phyloP scores from a whole-genome alignment of 1,140 invertebrate species.

The Sesamia nonagrioides region DNA sequence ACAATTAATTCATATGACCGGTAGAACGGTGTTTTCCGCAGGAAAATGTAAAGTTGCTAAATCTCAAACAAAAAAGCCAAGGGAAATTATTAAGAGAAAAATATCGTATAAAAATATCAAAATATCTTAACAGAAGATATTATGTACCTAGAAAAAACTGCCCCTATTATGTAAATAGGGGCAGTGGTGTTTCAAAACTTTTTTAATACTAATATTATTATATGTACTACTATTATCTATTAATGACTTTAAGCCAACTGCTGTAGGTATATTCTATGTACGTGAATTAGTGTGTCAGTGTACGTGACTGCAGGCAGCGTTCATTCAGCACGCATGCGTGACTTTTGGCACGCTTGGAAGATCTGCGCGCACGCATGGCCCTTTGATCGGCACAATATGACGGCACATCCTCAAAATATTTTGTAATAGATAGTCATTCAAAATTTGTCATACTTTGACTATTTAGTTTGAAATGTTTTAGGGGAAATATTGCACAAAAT shows the following conservation, averaged over 20 bases:
- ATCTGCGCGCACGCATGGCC: constrained; percentile 17
- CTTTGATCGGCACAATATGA: constrained; percentile 31
- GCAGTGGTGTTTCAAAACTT: background rate
- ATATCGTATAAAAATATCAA: no score
- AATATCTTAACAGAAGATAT: no score
- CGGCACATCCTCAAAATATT: constrained; percentile 17
- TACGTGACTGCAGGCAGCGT: constrained; percentile 1
- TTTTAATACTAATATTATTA: background rate
- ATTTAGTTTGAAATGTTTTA: background rate
- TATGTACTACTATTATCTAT: constrained; percentile 4
- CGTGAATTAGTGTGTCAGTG: constrained; percentile 25
- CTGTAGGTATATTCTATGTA: constrained; percentile 12
- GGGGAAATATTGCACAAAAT: background rate
- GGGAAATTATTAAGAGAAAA: no score
- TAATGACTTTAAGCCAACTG: background rate
- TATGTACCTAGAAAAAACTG: no score
- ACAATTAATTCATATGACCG: no score
- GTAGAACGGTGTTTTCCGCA: no score
- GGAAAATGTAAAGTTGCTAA: no score
- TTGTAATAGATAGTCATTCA: background rate
- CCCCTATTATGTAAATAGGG: background rate
- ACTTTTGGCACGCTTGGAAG: constrained; percentile 35
- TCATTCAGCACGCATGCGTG: constrained; percentile 34
- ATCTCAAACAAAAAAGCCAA: no score
- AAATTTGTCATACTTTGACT: constrained; percentile 6